These are phyloP conservation scores for Drosophila nr. perissopoda DNA, from an alignment of 2,888 invertebrate genomes.

Conservation along the genomic window DNA sequence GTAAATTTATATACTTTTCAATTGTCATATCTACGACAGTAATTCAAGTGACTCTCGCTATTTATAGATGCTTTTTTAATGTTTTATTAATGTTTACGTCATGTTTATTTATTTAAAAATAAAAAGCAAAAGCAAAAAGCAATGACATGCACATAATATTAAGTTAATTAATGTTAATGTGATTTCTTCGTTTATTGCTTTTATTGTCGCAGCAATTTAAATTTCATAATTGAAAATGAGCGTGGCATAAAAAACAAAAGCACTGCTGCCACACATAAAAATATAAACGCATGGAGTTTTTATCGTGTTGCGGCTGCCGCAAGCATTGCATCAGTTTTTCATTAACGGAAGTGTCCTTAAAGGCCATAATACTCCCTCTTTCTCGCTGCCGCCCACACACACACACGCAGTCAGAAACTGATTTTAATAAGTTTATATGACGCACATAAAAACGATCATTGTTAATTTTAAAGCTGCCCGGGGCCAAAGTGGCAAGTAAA, in stretches of 20 bases:
- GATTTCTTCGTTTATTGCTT: slow-evolving; percentile 27
- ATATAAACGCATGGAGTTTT: slow-evolving; percentile 2
- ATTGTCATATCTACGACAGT: not conserved
- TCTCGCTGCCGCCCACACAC: slow-evolving; percentile 8
- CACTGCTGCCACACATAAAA: not conserved
- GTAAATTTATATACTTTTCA: not conserved
- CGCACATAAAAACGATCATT: slow-evolving; percentile 62
- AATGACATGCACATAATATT: slow-evolving; percentile 27
- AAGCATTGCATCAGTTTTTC: slow-evolving; percentile 48
- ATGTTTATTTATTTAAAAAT: slow-evolving; percentile 15
- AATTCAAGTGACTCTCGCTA: not conserved
- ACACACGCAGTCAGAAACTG: slow-evolving; percentile 5
- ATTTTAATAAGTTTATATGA: slow-evolving; percentile 65
- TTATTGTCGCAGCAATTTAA: slow-evolving; percentile 51
- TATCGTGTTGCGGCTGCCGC: slow-evolving; percentile 9
- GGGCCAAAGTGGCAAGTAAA: slow-evolving; percentile 47
- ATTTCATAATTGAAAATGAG: slow-evolving; percentile 60
- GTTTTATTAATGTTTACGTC: slow-evolving; percentile 13
- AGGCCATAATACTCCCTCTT: slow-evolving; percentile 11
- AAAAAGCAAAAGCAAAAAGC: not conserved
- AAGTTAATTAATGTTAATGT: slow-evolving; percentile 39
- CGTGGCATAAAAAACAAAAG: slow-evolving; percentile 16
- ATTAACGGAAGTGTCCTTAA: slow-evolving; percentile 54
- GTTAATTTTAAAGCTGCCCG: slow-evolving; percentile 53
- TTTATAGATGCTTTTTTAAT: slow-evolving; percentile 7